Evolutionary conservation across 1,140 invertebrate genomes (phyloP), one percentile per base, ranked within the genome.

Genomic region (Trigoniulus corallinus): DNA sequence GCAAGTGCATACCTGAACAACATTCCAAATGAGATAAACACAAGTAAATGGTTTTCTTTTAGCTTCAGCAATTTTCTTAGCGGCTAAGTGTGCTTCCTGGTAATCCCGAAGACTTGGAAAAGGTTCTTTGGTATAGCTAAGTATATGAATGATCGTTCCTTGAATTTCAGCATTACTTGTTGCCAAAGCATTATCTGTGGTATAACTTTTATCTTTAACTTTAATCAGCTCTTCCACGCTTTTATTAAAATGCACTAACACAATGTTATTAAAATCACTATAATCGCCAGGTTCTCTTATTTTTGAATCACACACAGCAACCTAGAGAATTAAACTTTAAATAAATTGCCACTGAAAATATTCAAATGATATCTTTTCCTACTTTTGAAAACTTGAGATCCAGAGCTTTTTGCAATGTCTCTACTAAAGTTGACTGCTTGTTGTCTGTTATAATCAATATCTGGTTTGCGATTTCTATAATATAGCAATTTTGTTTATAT

Each of bases 281-380:
- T 44, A 44, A 44, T 44, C 42, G 7, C 42, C 42, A 44, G 42
- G 42, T 44, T 44, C 42, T 7, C 42, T 4, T 7, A 44, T 44
- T 21, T 44, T 44, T 7, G 24, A 20, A 12, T 24, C 18, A 20
- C 24, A 44, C 7, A 44, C 24, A 20, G 18, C 21, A 7, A 44
- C 42, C 42, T 44, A 21, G 12, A 44, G 12, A 44, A 44, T 10
- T 21, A 44, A 7, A 44, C 7, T 21, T 24, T 7, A 24, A 20
- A 44, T 7, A 44, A 18, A 44, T 10, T 7, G 21, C 4, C 24
- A 44, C 24, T 10, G 7, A 21, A 18, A 7, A 24, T 4, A 10
- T 44, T 18, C 42, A 44, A 18, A 10, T 44, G 7, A 10, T 10
- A 24, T 44, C 18, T 21, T 24, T 44, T n/a, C n/a, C n/a, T 44